Evolutionary conservation across 2,888 invertebrate species (phyloP).

Genomic region (Lamellibrachia columna): DNA sequence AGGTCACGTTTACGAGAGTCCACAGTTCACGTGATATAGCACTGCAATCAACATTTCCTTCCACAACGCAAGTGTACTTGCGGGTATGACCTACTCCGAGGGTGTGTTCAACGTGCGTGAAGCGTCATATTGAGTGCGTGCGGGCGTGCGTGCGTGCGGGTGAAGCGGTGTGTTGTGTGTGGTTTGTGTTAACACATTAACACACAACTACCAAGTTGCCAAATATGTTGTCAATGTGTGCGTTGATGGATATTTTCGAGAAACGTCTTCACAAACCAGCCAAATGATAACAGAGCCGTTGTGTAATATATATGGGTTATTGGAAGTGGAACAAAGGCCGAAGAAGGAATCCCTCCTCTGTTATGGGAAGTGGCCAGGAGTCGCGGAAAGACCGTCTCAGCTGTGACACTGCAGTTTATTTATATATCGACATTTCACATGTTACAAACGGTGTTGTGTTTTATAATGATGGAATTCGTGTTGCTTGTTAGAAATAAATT

Average conservation of each 20-base stretch:
- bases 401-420: no score
- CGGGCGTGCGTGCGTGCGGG: background rate
- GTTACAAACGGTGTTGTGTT: background rate
- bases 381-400: no score
- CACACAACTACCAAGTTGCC: background rate
- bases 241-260: background rate
- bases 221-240: background rate
- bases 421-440: background rate
- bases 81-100: no score
- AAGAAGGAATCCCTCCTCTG: no score
- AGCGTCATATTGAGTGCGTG: background rate
- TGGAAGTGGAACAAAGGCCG: no score
- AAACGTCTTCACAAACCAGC: background rate
- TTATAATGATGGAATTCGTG: no score
- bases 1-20: constrained; percentile 30
- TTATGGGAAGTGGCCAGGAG: no score
- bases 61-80: no score
- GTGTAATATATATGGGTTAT: background rate
- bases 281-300: background rate
- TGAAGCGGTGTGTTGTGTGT: background rate
- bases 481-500: no score
- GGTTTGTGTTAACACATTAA: background rate
- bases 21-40: constrained; percentile 29
- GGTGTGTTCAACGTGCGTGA: background rate
- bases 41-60: background rate